These are phyloP conservation scores for Ganaspis sp. DNA, from an alignment of 1,140 invertebrate genomes.

Conservation along the genomic window DNA sequence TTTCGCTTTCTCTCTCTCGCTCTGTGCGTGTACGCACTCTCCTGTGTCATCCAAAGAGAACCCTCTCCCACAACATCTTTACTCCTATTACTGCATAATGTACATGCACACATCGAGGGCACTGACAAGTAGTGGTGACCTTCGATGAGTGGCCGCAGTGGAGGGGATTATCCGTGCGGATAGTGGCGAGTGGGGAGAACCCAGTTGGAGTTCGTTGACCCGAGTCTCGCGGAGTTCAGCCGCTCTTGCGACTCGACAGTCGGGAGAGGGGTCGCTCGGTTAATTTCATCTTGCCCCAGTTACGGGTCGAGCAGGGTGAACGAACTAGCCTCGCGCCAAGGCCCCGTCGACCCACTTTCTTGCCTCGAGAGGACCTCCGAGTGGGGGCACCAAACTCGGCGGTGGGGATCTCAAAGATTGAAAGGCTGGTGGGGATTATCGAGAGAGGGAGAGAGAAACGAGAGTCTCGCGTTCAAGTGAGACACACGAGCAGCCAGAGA, in stretches of 20 bases:
- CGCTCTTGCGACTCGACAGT: slow-evolving; percentile 38
- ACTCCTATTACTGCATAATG: not conserved
- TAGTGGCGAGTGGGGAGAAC: slow-evolving; percentile 58
- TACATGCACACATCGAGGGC: not conserved
- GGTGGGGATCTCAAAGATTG: slow-evolving; percentile 33
- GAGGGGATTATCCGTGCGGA: slow-evolving; percentile 58
- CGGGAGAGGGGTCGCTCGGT: slow-evolving; percentile 66
- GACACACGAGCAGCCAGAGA: slow-evolving; percentile 49
- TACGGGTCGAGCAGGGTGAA: slow-evolving; percentile 76
- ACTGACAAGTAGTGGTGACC: slow-evolving; percentile 57
- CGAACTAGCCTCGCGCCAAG: slow-evolving; percentile 77
- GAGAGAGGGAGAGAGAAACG: slow-evolving; percentile 38
- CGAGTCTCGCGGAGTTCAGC: slow-evolving; percentile 50
- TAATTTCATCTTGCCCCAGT: slow-evolving; percentile 78
- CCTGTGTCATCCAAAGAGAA: not conserved
- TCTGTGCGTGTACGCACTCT: slow-evolving; percentile 35
- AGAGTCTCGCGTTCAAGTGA: slow-evolving; percentile 33
- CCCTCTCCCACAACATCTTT: not conserved
- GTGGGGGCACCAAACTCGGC: slow-evolving; percentile 19
- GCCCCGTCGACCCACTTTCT: slow-evolving; percentile 76
- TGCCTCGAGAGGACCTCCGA: slow-evolving; percentile 49
- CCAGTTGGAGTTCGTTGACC: slow-evolving; percentile 75
- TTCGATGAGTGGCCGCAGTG: slow-evolving; percentile 47
- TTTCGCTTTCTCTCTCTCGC: not conserved
- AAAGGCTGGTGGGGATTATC: slow-evolving; percentile 41